Base-by-base conservation (phyloP, 2,113 vertebrate genomes). In the Pachypanchax playfairii region DNA sequence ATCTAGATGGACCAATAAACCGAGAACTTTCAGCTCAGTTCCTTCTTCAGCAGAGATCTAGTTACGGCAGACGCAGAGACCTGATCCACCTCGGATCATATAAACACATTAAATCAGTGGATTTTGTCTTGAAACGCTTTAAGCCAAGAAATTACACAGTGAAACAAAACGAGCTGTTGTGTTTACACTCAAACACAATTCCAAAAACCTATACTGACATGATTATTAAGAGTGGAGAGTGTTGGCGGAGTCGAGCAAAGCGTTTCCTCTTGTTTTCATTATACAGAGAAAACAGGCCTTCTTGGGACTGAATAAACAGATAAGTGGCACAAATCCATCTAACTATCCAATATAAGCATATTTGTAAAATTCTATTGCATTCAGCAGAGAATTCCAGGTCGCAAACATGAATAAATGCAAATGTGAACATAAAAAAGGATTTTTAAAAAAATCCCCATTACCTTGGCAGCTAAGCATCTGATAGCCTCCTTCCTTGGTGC, bases 381-480 rank as follows among this genome's bases (percentile, higher is more conserved):
- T 58, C 13, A 42, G 28, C 28, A 38, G 21, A 17, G 36, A 58
- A 4, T 7, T 52, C 22, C 10, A 21, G 3, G 13, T 28, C 48
- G 65, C 31, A 42, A 46, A 64, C 17, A 18, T 4, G 18, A 18
- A 61, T 24, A 59, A 49, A 49, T 62, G 22, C 42, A 70, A 70
- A 48, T 21, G 28, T 41, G 26, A 41, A 29, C 41, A 29, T 3
- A n/a, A 55, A 29, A 15, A 25, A 59, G 63, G 56, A 54, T 63
- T 63, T 48, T 33, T 56, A n/a, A n/a, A n/a, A n/a, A n/a, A n/a
- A n/a, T n/a, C 36, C 59, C 44, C 51, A 39, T 76, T 91, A 98
- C 97, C 96, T 95, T 97, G 36, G 94, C 91, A 36, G 96, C 95
- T 0, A 99, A 91, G 52, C 84, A 87, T 75, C 92, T 95, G 78